Conservation (phyloP, 2,113 vertebrate species). For the Seriola aureovittata region DNA sequence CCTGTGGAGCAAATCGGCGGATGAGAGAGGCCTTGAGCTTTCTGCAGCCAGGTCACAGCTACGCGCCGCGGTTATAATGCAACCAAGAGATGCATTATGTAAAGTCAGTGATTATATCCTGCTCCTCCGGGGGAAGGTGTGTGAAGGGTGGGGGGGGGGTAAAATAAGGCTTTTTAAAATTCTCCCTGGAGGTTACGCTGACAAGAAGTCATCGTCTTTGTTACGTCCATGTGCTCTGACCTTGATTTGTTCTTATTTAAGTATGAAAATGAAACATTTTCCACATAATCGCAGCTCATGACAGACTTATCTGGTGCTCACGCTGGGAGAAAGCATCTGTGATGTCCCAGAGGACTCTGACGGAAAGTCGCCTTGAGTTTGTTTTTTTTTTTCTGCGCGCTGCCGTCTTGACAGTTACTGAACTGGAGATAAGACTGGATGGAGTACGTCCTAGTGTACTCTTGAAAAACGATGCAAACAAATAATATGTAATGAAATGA, state of each 20-base stretch:
- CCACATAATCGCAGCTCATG: neutral
- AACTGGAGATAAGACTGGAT: neutral
- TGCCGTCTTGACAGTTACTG: neutral
- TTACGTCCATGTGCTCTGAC: neutral
- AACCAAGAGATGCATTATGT: neutral
- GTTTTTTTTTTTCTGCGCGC: neutral
- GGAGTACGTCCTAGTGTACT: too few relatives aligned
- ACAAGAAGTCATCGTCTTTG: neutral
- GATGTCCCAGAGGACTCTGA: neutral
- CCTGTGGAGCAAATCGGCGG: neutral
- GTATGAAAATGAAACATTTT: neutral
- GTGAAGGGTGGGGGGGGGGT: too few relatives aligned
- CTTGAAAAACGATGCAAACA: too few relatives aligned
- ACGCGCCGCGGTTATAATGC: neutral
- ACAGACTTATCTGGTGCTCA: neutral
- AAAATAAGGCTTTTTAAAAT: neutral
- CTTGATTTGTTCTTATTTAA: neutral
- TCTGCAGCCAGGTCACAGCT: slow-evolving; percentile 5
- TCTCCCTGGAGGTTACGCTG: neutral
- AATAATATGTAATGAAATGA: too few relatives aligned
- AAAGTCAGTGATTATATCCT: neutral
- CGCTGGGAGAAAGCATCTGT: neutral
- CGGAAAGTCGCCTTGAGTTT: neutral
- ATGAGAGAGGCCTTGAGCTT: neutral
- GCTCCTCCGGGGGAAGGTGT: neutral